Evolutionary conservation across 2,113 vertebrate species (phyloP).

Genomic region (Nipponia nippon): DNA sequence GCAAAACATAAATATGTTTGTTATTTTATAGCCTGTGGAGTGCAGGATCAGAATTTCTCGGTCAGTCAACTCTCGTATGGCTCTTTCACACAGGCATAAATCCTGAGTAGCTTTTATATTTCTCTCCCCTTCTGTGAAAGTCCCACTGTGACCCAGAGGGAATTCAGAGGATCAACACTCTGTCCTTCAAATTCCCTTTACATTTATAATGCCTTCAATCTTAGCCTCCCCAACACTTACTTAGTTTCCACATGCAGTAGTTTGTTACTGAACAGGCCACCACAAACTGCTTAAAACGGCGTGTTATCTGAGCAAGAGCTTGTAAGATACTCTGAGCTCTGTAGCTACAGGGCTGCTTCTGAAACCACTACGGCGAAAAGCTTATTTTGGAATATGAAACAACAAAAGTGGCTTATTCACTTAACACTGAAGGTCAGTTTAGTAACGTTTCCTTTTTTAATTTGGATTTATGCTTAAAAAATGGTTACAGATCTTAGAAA

Average conservation of each 20-base stretch:
- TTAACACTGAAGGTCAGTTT: not conserved
- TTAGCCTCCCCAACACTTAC: not conserved
- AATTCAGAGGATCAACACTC: constrained; percentile 13
- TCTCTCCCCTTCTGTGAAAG: not conserved
- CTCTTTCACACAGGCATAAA: not conserved
- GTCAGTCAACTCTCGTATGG: not conserved
- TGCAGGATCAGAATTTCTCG: not conserved
- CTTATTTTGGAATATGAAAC: not conserved
- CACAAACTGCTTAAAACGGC: constrained; percentile 15
- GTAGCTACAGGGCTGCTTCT: not conserved
- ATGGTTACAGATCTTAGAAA: not conserved
- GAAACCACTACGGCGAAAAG: not conserved
- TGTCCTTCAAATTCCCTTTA: constrained; percentile 27
- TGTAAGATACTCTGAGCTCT: not conserved
- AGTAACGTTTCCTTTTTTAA: not conserved
- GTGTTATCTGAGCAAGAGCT: not conserved
- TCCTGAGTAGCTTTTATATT: not conserved
- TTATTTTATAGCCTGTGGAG: constrained; percentile 1
- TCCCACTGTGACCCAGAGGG: constrained; percentile 26
- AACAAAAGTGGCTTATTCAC: not conserved
- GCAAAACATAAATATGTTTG: not conserved
- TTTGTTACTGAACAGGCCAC: constrained; percentile 44
- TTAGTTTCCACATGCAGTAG: constrained; percentile 11
- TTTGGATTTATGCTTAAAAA: not conserved
- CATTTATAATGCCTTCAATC: not conserved